phyloP scores from a whole-genome alignment of 2,113 vertebrate genomes.

The Collichthys lucidus region DNA sequence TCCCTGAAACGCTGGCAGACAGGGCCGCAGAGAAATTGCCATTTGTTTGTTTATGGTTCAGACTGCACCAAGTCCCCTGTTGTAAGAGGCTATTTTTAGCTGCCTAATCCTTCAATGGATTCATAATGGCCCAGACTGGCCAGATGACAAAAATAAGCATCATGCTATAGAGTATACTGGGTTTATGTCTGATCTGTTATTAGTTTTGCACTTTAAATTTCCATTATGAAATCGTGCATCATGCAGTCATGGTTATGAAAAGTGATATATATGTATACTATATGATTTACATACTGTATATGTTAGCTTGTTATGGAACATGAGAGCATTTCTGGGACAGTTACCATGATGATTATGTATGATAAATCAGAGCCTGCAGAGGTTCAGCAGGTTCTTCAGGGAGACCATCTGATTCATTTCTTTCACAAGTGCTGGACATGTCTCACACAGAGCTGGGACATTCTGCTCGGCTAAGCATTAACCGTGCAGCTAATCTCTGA shows the following conservation, averaged over 20 bases:
- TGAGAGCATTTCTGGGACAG: conserved; percentile 13
- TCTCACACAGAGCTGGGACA: conserved; percentile 1
- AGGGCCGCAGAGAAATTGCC: conserved; percentile 48
- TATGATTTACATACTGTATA: neutral
- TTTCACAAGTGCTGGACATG: neutral
- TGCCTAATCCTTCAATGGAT: conserved; percentile 79
- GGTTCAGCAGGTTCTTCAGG: conserved; percentile 3
- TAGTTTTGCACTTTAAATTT: conserved; percentile 49
- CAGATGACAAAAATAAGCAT: conserved; percentile 66
- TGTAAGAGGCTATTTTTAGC: conserved; percentile 76
- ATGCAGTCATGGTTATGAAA: conserved; percentile 28
- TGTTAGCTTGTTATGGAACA: conserved; percentile 38
- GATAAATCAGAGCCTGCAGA: conserved; percentile 23
- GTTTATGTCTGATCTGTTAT: conserved; percentile 77
- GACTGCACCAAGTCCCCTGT: conserved; percentile 64
- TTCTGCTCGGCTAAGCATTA: conserved; percentile 27
- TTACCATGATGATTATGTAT: neutral
- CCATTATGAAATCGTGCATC: conserved; percentile 21
- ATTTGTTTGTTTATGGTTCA: conserved; percentile 79
- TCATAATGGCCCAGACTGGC: conserved; percentile 75
- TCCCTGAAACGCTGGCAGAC: conserved; percentile 68
- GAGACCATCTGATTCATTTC: neutral
- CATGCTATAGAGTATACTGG: conserved; percentile 32
- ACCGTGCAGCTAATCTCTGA: conserved; percentile 52
- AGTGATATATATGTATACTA: conserved; percentile 39